Evolutionary conservation across 2,888 invertebrate genomes (phyloP).

Genomic region (Chloroclysta siterata): DNA sequence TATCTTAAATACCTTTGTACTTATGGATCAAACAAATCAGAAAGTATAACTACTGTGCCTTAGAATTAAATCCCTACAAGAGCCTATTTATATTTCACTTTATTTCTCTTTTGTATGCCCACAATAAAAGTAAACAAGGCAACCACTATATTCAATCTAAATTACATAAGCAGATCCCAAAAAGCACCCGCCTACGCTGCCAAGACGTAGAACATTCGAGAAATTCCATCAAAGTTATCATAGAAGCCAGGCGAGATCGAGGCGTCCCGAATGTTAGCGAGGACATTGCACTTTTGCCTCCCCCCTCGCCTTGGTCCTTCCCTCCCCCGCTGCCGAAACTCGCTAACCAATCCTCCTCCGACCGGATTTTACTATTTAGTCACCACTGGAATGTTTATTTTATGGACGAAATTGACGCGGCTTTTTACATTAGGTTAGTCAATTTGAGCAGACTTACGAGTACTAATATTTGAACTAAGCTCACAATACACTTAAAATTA

Average conservation of each 20-base stretch:
- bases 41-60: too few species aligned
- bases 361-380: slow-evolving; percentile 81
- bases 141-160: background rate
- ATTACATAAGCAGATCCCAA: background rate
- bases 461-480: too few species aligned
- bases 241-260: slow-evolving; percentile 57
- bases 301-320: slow-evolving; percentile 68
- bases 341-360: slow-evolving; percentile 71
- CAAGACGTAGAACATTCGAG: slow-evolving; percentile 36
- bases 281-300: slow-evolving; percentile 82
- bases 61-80: background rate
- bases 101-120: too few species aligned
- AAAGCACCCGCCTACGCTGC: slow-evolving; percentile 13
- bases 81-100: too few species aligned
- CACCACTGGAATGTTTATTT: slow-evolving; percentile 59
- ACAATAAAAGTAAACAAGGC: background rate
- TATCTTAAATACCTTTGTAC: too few species aligned
- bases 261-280: slow-evolving; percentile 80
- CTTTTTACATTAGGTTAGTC: slow-evolving; percentile 34
- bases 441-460: slow-evolving; percentile 9
- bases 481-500: too few species aligned
- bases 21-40: too few species aligned
- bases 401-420: slow-evolving; percentile 45
- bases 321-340: slow-evolving; percentile 75
- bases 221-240: slow-evolving; percentile 40